Base-by-base conservation (phyloP, 2,797 vertebrate species). In the Iguana delicatissima region DNA sequence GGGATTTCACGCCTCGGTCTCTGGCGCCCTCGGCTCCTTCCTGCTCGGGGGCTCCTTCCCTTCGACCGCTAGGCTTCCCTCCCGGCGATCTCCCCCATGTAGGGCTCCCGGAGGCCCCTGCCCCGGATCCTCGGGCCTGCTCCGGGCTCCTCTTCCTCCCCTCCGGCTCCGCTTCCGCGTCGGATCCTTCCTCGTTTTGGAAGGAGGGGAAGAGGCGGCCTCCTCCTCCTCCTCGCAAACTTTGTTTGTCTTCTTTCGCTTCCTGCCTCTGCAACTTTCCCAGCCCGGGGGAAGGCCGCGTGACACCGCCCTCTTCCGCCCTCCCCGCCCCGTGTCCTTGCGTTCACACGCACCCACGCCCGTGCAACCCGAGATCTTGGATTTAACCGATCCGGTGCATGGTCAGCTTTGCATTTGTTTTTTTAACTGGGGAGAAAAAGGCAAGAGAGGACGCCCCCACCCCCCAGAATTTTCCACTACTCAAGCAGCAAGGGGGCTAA, bases 261-360 rank as follows among this genome's bases (percentile, higher is more conserved):
- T 90, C 89, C 89, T 86, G 89, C 85, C 85, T 90, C 32, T 38
- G 85, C 89, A 87, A 90, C 69, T 87, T 83, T 83, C 55, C 14
- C 79, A 26, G 77, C 77, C 67, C 20, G 64, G 73, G 42, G 89
- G 62, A 72, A 18, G 62, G 46, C 18, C 74, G 69, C 76, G 84
- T 80, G 83, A 79, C 50, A 0, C 46, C 6, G 82, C 89, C 89
- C 20, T 55, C 26, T 69, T 55, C 76, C 74, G 55, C 9, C 18
- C 26, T 46, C 6, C 5, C 42, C n/a, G 3, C 6, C n/a, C 59
- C 74, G 67, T 62, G 6, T 80, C 35, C 67, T 10, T 7, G 38
- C 7, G 20, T 73, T 85, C 64, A 89, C 83, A 85, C 87, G 74
- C 57, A 8, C 74, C 32, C 8, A 52, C 59, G 35, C 42, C 42